phyloP scores from a whole-genome alignment of 2,888 invertebrate genomes.

The Pyrgus malvae region DNA sequence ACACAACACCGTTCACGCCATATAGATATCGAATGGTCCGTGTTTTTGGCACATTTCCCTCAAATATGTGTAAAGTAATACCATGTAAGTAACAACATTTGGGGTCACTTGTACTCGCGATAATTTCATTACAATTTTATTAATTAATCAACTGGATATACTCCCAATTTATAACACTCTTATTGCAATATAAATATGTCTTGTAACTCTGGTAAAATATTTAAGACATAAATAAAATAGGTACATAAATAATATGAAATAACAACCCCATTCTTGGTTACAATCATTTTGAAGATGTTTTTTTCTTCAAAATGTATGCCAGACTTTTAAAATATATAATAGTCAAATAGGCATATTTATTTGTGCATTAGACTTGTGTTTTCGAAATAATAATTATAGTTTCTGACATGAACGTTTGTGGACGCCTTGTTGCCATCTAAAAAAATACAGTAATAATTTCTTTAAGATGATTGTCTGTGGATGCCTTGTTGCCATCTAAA shows the following conservation, averaged over 20 bases:
- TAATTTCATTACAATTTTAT: not conserved
- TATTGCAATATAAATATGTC: too few species aligned
- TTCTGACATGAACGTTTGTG: not conserved
- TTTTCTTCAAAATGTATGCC: not conserved
- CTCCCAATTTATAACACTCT: not conserved
- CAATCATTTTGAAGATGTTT: conserved; percentile 17
- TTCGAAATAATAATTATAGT: too few species aligned
- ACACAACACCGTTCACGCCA: conserved; percentile 52
- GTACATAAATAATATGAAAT: conserved; percentile 8
- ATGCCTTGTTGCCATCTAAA: not conserved
- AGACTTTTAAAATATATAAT: conserved; percentile 9
- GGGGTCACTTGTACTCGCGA: conserved; percentile 9
- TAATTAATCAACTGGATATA: not conserved
- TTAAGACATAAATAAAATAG: too few species aligned
- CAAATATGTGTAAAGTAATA: conserved; percentile 64
- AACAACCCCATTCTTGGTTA: conserved; percentile 11
- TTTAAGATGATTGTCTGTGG: not conserved
- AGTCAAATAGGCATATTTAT: conserved; percentile 23
- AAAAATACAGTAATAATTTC: too few species aligned
- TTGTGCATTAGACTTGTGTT: conserved; percentile 30
- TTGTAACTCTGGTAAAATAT: not conserved
- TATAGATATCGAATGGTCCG: conserved; percentile 61
- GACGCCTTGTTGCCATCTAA: not conserved
- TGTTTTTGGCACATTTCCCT: conserved; percentile 71
- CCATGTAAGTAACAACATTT: conserved; percentile 41